Percentiles rank a stretch among this genome's conserved stretches.
Conservation (phyloP, 1,140 invertebrate species). For the Probaryconus sp. region DNA sequence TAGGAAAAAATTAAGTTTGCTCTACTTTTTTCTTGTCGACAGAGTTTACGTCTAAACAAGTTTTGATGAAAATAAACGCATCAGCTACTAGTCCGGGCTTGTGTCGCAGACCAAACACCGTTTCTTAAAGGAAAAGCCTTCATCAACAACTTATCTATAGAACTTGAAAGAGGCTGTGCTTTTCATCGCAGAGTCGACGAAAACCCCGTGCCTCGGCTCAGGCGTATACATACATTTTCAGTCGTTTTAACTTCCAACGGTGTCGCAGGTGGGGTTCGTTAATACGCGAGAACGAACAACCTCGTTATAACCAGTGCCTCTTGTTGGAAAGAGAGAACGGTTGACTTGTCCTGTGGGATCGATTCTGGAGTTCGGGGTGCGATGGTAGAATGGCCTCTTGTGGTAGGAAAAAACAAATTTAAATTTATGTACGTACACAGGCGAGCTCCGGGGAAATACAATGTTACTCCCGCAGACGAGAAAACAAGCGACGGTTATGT, state of each 20-base stretch:
- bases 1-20: too few species aligned
- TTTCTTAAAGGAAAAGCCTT: constrained; percentile 38
- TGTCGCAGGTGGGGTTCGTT: constrained; percentile 55
- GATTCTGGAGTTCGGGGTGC: constrained; percentile 38
- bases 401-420: constrained; percentile 22
- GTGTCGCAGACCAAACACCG: constrained; percentile 34
- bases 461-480: background rate
- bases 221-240: constrained; percentile 54
- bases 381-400: constrained; percentile 30
- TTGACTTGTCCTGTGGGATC: constrained; percentile 51
- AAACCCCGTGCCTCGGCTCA: constrained; percentile 35
- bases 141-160: constrained; percentile 55
- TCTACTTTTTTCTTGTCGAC: background rate
- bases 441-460: constrained; percentile 11
- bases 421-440: constrained; percentile 38
- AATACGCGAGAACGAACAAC: constrained; percentile 56
- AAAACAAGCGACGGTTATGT: background rate
- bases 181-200: constrained; percentile 47
- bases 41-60: constrained; percentile 28
- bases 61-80: constrained; percentile 39
- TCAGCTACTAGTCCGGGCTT: constrained; percentile 29
- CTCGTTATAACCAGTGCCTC: constrained; percentile 52
- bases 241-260: constrained; percentile 39
- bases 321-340: constrained; percentile 44
- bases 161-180: constrained; percentile 25